Evolutionary conservation across 2,888 invertebrate genomes (phyloP).

Genomic region (Dyspetes luteomarginatus): DNA sequence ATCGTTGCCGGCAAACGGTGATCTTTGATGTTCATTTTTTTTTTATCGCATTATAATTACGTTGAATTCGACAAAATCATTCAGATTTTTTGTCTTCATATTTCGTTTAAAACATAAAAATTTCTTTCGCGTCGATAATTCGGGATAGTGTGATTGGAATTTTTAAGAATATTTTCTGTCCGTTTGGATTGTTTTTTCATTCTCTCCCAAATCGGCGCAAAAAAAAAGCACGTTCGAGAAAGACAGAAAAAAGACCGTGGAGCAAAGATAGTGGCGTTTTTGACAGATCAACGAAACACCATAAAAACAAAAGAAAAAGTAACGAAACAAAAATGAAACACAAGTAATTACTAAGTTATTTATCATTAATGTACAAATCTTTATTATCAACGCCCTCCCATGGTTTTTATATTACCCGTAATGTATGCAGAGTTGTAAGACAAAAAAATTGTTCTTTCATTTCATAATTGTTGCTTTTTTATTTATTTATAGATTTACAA

Average conservation of each 20-base stretch:
- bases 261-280: constrained; percentile 14
- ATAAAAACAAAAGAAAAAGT: not conserved
- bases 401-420: constrained; percentile 71
- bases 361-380: constrained; percentile 76
- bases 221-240: not conserved
- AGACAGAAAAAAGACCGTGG: not conserved
- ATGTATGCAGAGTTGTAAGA: constrained; percentile 68
- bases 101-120: too few relatives aligned
- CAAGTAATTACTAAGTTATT: constrained; percentile 77
- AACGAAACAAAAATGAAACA: constrained; percentile 34
- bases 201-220: not conserved
- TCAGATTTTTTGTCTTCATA: not conserved
- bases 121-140: too few relatives aligned
- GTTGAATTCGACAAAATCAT: constrained; percentile 5
- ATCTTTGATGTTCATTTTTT: constrained; percentile 10
- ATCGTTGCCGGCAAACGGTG: constrained; percentile 33
- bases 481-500: not conserved
- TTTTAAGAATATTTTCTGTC: too few relatives aligned
- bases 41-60: not conserved
- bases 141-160: too few relatives aligned
- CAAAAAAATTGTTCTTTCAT: constrained; percentile 55
- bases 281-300: not conserved
- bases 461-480: constrained; percentile 36
- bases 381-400: constrained; percentile 65
- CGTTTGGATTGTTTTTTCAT: constrained; percentile 19